Percentiles rank a stretch among this genome's conserved stretches.
These are phyloP conservation scores for Nomada goodeniana DNA, from an alignment of 2,888 invertebrate genomes.

Conservation along the genomic window DNA sequence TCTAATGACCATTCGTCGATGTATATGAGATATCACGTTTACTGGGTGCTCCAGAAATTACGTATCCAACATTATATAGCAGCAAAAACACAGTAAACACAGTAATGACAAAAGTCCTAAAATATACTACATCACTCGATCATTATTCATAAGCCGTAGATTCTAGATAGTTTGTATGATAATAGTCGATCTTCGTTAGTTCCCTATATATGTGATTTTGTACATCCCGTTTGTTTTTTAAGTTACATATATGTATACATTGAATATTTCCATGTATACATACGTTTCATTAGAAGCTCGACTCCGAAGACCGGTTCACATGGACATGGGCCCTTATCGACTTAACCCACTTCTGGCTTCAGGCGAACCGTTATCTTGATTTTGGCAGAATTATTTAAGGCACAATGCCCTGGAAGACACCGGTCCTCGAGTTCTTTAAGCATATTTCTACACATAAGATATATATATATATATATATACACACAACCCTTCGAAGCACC, in stretches of 20 bases:
- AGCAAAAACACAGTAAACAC: not conserved
- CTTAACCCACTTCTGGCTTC: slow-evolving; percentile 69
- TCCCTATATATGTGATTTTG: not conserved
- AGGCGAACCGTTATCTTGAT: slow-evolving; percentile 71
- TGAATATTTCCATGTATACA: not conserved
- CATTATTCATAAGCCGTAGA: not conserved
- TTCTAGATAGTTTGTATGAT: not conserved
- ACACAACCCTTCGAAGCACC: too few species aligned
- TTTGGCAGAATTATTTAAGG: slow-evolving; percentile 72
- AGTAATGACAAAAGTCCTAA: not conserved
- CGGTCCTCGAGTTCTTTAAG: not conserved
- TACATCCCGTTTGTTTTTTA: slow-evolving; percentile 10
- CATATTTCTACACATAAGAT: slow-evolving; percentile 9
- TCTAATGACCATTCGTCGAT: not conserved
- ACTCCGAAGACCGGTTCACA: slow-evolving; percentile 57
- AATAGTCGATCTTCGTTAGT: not conserved
- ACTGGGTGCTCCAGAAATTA: not conserved
- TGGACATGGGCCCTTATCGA: slow-evolving; percentile 60
- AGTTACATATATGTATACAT: not conserved
- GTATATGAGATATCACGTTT: not conserved
- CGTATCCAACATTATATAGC: not conserved
- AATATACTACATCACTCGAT: not conserved
- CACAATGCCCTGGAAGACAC: slow-evolving; percentile 35
- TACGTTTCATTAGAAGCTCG: slow-evolving; percentile 24
- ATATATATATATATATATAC: not conserved